A percentile compares a stretch with the other conserved stretches of the same genome.
Evolutionary conservation across 2,797 vertebrate species (phyloP).

Genomic region (Glyptemys insculpta): DNA sequence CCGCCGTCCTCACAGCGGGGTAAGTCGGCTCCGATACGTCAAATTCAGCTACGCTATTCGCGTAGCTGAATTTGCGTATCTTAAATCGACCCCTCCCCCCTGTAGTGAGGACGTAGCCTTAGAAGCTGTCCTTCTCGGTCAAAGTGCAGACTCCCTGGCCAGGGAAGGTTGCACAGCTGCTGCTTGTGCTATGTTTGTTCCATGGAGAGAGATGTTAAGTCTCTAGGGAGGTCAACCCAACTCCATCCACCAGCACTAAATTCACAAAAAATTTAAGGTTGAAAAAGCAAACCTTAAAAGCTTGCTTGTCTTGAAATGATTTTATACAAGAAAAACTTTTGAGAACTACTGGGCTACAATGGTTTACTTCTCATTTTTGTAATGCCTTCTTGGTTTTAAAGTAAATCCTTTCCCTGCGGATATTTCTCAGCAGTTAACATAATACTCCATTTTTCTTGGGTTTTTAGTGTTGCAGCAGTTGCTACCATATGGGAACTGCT

Average conservation of each 20-base stretch:
- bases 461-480: not conserved
- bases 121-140: not conserved
- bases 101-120: too few relatives aligned
- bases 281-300: not conserved
- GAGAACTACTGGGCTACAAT: not conserved
- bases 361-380: not conserved
- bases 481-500: constrained; percentile 15
- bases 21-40: too few relatives aligned
- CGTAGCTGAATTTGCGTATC: too few relatives aligned
- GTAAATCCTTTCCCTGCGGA: not conserved
- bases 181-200: not conserved
- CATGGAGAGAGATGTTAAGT: not conserved
- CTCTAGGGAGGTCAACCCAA: not conserved
- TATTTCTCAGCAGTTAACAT: accelerated
- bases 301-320: not conserved
- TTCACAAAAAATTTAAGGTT: not conserved
- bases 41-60: too few relatives aligned
- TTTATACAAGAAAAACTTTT: not conserved
- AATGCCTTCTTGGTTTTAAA: not conserved
- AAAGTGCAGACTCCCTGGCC: not conserved
- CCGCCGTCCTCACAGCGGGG: too few relatives aligned
- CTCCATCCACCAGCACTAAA: not conserved
- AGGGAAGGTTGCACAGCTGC: not conserved
- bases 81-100: too few relatives aligned
- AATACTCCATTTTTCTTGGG: not conserved